Evolutionary conservation across 2,888 invertebrate genomes (phyloP), one percentile per base, ranked within the genome.

Genomic region (Abrostola triplasia): DNA sequence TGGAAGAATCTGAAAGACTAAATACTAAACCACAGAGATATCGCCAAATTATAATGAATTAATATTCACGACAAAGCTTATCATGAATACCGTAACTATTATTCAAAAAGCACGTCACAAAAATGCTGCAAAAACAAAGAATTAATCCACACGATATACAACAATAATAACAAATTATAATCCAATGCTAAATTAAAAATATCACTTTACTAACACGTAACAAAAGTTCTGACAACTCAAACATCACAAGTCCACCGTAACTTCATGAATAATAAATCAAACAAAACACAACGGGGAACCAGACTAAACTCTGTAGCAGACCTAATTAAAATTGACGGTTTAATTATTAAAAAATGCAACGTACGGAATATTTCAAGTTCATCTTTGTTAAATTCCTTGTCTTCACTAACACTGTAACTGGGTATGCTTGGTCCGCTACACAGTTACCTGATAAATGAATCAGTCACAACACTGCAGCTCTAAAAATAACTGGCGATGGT

Each of bases 361-460:
- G 49, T 89, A 92, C 92, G 71, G 82, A 82, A 80, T 85, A 87
- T 80, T 80, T 84, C 10, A 85, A 76, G 76, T 89, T 84, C 91
- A 91, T 92, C 73, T 77, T 81, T 72, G 75, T 36, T 59, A 64
- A 64, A 63, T 60, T 72, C 67, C 66, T 76, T 58, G 56, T 73
- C 67, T 81, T 73, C 79, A 84, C 83, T 81, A 81, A 77, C 83
- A 84, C 84, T 86, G 84, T 83, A 77, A 82, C 82, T 81, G 52
- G 44, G 13, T 59, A 59, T 87, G 88, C 82, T 87, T 82, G 84
- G 73, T 82, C 85, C 72, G 83, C 75, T 59, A 77, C 82, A 84
- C 81, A 77, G 87, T 77, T 83, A 88, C 89, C 90, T 88, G 86
- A 86, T 87, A 89, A 93, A 91, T 93, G 92, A 79, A 78, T 69